Percentiles rank a stretch among this genome's conserved stretches.
Conservation (phyloP, 2,797 vertebrate species). For the Potorous gilbertii region DNA sequence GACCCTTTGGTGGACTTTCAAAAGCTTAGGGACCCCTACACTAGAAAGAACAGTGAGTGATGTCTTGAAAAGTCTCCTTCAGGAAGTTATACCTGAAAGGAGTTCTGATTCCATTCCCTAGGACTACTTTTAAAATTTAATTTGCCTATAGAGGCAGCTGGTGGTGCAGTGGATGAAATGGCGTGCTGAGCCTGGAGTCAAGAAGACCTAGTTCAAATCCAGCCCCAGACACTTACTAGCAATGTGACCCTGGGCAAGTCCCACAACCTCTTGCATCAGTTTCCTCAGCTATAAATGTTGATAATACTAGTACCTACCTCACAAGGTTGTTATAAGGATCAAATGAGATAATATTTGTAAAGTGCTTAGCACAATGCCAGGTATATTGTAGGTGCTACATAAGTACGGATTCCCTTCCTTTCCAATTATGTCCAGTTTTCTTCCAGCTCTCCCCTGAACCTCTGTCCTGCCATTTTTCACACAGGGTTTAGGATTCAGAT, state of each 20-base stretch:
- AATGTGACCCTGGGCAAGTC: neutral
- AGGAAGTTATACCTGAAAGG: neutral
- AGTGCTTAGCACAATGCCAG: neutral
- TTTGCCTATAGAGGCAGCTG: neutral
- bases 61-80: neutral
- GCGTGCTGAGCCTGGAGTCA: neutral
- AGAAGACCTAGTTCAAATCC: neutral
- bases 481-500: neutral
- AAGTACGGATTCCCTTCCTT: neutral
- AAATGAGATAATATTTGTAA: neutral
- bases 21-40: neutral
- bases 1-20: neutral
- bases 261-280: neutral
- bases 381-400: neutral
- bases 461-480: neutral
- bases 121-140: neutral
- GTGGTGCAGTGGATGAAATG: neutral
- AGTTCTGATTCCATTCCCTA: neutral
- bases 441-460: conserved; percentile 10
- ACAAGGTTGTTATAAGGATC: neutral
- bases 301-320: neutral
- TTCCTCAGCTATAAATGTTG: neutral
- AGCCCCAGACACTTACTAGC: neutral
- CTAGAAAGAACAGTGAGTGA: neutral
- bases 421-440: neutral